Base-by-base conservation (phyloP, 2,888 invertebrate genomes). In the Linyphia triangularis region DNA sequence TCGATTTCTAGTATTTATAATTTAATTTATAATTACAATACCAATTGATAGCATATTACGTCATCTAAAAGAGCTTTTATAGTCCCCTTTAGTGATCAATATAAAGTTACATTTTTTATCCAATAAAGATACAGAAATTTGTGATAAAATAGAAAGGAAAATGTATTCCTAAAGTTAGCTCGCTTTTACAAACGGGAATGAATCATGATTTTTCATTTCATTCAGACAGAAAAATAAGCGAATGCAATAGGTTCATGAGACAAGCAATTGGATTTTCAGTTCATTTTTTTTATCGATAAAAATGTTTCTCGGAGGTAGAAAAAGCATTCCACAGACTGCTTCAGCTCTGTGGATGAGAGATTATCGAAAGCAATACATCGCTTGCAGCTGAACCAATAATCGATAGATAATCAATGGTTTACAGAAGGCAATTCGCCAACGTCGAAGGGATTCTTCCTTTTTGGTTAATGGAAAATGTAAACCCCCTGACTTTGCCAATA, bases 331-430 rank as follows among this genome's bases (percentile, higher is more conserved):
- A 13, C 30, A 33, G 19, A 33, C 51, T 51, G 13, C 43, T 16
- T 51, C 16, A 13, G 70, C 70, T 70, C 26, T 77, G 77, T 61
- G 37, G 6, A 63, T 40, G 26, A 33, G 59, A 37, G 51, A 51
- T 51, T 51, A 51, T 51, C 57, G 1, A 26, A 19, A n/a, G 37
- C 37, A 40, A 37, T 24, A 24, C 19, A 16, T 37, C 61, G 16
- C 77, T 30, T 33, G 61, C 77, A 77, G 30, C 77, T 63, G 63
- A 77, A 61, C 33, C 77, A 61, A 37, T 61, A 37, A 77, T 77
- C 77, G 77, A 77, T 77, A 77, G 77, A 72, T 72, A 72, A 72
- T 77, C 77, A 63, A 61, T 77, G 77, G 63, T 63, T 63, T n/a
- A 59, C 61, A 37, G 61, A 37, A 73, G 51, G 57, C 26, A 33